Percentiles rank a stretch among this genome's conserved stretches.
These are phyloP conservation scores for Gopherus evgoodei DNA, from an alignment of 2,113 vertebrate species.

Conservation along the genomic window DNA sequence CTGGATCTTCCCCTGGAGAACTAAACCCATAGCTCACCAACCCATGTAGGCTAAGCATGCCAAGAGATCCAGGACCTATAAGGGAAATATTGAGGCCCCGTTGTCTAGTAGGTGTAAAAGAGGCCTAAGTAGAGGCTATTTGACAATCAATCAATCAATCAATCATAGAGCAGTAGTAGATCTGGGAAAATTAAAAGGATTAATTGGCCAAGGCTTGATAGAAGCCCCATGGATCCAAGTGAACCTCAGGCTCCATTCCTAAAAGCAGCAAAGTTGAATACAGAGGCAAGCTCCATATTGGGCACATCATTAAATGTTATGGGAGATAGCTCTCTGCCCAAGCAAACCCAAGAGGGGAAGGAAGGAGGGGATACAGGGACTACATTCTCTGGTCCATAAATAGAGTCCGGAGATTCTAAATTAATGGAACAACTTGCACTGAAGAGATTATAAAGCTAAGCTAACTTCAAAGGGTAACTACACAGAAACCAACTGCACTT, in stretches of 20 bases:
- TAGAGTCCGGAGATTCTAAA: accelerated
- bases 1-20: not conserved
- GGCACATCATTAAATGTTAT: not conserved
- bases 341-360: not conserved
- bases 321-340: not conserved
- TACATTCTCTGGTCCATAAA: not conserved
- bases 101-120: not conserved
- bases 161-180: not conserved
- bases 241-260: not conserved
- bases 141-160: not conserved
- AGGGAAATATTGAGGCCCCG: accelerated
- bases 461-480: not conserved
- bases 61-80: not conserved
- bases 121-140: accelerated
- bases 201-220: not conserved
- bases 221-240: not conserved
- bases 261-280: not conserved
- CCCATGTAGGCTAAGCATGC: not conserved
- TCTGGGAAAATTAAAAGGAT: not conserved
- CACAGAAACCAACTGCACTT: not conserved
- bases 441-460: not conserved
- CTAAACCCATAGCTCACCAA: accelerated
- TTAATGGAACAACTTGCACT: not conserved
- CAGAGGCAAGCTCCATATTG: not conserved
- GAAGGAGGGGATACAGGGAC: not conserved